These are phyloP conservation scores for Charadrius vociferus DNA, from an alignment of 2,113 vertebrate species.

Conservation along the genomic window DNA sequence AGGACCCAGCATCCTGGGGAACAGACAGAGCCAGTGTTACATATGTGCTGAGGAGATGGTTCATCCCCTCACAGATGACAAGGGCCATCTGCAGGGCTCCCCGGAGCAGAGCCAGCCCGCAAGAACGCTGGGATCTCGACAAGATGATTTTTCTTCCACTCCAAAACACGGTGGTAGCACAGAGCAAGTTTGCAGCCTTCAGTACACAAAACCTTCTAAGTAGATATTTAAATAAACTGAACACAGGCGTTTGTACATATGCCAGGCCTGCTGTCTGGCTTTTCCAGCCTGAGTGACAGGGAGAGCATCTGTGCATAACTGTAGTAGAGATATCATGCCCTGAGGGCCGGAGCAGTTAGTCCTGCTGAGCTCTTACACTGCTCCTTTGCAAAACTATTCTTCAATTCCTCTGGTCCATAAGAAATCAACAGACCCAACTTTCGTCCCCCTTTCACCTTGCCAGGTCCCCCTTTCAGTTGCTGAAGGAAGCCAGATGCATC, in stretches of 20 bases:
- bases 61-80: background rate
- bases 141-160: background rate
- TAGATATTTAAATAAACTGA: conserved; percentile 22
- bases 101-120: fast-evolving
- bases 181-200: background rate
- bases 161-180: background rate
- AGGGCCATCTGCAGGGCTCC: background rate
- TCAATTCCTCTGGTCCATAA: background rate
- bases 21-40: background rate
- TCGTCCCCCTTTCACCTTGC: background rate
- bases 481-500: background rate
- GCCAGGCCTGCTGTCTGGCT: conserved; percentile 14
- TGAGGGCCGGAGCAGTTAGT: background rate
- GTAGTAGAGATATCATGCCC: background rate
- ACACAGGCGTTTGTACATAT: background rate
- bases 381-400: background rate
- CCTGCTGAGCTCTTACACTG: background rate
- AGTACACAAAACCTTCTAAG: background rate
- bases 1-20: fast-evolving
- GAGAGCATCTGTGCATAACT: conserved; percentile 25
- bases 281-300: background rate
- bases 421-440: background rate
- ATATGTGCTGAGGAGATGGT: background rate
- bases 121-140: background rate
- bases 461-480: background rate